Base-by-base conservation (phyloP, 2,797 vertebrate genomes). In the Enteromius paludinosus region DNA sequence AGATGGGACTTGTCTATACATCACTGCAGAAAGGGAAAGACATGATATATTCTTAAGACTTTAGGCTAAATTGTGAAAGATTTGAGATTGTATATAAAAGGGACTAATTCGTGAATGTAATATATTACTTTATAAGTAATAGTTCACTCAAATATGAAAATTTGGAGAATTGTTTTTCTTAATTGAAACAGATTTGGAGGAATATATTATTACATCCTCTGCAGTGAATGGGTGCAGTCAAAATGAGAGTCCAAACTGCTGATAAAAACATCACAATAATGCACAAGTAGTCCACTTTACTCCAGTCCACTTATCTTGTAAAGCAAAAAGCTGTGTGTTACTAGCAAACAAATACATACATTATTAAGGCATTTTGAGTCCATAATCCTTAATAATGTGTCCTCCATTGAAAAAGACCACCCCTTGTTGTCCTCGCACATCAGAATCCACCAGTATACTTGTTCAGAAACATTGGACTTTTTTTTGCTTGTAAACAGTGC, bases 1-100 rank as follows among this genome's bases (percentile, higher is more conserved):
- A 88, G 92, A 93, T 87, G 56, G 79, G 87, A 90, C 90, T 83
- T 86, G 90, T 83, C 85, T 84, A 62, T 62, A 25, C 28, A 41
- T 68, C 74, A 17, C 56, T 54, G 65, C 43, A 45, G 59, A 66
- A 52, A 73, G 15, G 41, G 61, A 43, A 47, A 71, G 14, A 73
- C 25, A 52, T 76, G 10, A 45, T 59, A 59, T 38, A 38, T 18
- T 11, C 43, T 81, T 5, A 64, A 71, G 54, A 70, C 81, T 85
- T 83, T 18, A 79, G 81, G 80, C 33, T 78, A 47, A 78, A 65
- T 56, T 59, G 43, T 75, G 33, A 54, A 78, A 64, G 66, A 56
- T 79, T 52, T 76, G 30, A 20, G 20, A 38, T 65, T 23, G 33
- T 8, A 76, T 23, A 43, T 52, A 74, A 72, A n/a, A 20, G 3